Evolutionary conservation across 2,797 vertebrate genomes (phyloP), one percentile per base, ranked within the genome.

Genomic region (Toxotes lorentzi): DNA sequence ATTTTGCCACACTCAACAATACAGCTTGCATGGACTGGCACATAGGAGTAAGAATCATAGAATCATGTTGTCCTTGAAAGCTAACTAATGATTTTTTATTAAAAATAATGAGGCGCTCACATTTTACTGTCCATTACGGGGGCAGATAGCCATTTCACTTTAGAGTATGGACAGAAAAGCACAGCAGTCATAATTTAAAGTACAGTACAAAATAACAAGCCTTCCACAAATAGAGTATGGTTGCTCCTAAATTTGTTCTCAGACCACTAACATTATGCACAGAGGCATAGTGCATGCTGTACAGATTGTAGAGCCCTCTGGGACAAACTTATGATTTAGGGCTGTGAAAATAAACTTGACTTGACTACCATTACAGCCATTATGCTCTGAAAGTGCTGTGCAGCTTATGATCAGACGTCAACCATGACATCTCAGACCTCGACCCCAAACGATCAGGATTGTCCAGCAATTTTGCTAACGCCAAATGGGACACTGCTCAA

Each of bases 51-150:
- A 1, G 2, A 56, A 35, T 77, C 47, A 61, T 5, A 21, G 51
- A 51, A 47, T 68, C 23, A 7, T 38, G 34, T 35, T 61, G n/a
- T 58, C 43, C 27, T 40, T 43, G 34, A 67, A 41, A 63, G 30
- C 53, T 57, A 5, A 73, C 35, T 21, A 34, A 50, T 64, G 5
- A 14, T 69, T 35, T 53, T 3, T 54, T 54, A 32, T 64, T 27
- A 43, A 43, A 69, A 61, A 73, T 79, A 61, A 79, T 34, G 59
- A 82, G 58, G 40, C 11, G 47, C 53, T 53, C 12, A 48, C 5
- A 54, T 63, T 71, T 56, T 47, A 62, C 41, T 41, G 16, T 48
- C 43, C 30, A 47, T 76, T 38, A 66, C 27, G 50, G 45, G 4
- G 40, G 41, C 11, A 43, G 24, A 67, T 16, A 56, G 32, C 19